Evolutionary conservation across 2,888 invertebrate genomes (phyloP).

Genomic region (Norana najaformis): DNA sequence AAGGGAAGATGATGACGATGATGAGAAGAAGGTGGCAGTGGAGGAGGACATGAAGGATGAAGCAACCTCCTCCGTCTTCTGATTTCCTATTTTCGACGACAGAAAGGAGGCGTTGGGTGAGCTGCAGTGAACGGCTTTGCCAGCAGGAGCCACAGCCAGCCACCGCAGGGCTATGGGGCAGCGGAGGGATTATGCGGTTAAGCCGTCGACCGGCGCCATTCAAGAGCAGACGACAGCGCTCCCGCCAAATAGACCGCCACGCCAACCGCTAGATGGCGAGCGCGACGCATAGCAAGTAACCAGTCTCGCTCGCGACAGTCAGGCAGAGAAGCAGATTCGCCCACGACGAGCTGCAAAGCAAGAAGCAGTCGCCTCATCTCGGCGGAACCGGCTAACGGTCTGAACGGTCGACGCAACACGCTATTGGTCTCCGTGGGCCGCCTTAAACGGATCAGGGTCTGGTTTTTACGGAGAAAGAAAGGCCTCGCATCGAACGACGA

Average conservation of each 20-base stretch:
- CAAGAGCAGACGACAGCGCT: neutral
- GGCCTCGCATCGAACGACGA: neutral
- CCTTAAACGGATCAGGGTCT: neutral
- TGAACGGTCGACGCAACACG: neutral
- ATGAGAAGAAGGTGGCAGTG: neutral
- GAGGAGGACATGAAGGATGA: neutral
- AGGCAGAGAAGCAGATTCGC: neutral
- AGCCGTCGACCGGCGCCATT: neutral
- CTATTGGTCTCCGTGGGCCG: slow-evolving; percentile 5
- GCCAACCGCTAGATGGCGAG: neutral
- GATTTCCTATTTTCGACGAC: neutral
- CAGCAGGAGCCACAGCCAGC: neutral
- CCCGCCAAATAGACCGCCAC: neutral
- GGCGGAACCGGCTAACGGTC: neutral
- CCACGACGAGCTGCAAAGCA: neutral
- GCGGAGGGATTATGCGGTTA: neutral
- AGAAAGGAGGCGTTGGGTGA: neutral
- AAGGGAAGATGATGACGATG: neutral
- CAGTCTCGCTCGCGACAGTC: neutral
- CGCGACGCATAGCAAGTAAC: neutral
- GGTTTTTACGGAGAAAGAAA: neutral
- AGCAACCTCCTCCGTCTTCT: neutral
- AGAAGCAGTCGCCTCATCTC: neutral
- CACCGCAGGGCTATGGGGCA: neutral
- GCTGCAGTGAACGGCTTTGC: neutral